Base-by-base conservation (phyloP, 2,797 vertebrate genomes). In the Phataginus tricuspis region DNA sequence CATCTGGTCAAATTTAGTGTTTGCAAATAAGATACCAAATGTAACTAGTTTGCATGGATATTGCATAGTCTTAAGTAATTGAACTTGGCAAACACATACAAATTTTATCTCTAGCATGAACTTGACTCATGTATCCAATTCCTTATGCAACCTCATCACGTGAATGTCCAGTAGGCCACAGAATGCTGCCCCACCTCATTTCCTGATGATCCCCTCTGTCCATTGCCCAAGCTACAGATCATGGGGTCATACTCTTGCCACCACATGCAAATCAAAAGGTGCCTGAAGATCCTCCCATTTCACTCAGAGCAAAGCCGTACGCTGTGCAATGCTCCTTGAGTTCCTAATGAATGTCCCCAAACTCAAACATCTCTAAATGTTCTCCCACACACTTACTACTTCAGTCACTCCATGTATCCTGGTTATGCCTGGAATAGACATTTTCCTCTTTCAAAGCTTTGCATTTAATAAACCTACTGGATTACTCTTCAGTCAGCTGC, bases 301-400 rank as follows among this genome's bases (percentile, higher is more conserved):
- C 77, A 31, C 6, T 57, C 19, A 53, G 19, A 66, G 4, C 7
- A 59, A 86, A n/a, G 10, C 18, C 51, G 11, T 25, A 27, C 7
- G 29, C 71, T 6, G 1, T 3, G 8, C 18, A 55, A 5, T 9
- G 18, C 7, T 59, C 18, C 8, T 55, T 10, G 37, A 15, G 25
- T 31, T 82, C 31, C 31, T 63, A 11, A 11, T 0, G 6, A 29
- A 4, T 19, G 23, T 4, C 21, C 34, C 37, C 21, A 21, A 45
- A 4, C 5, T 11, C 1, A 0, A 5, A 1, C 6, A 1, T 2
- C 11, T 77, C 18, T 69, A 9, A 8, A 1, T 34, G 39, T 23
- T 34, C 5, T 25, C 27, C 39, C 3, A 0, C 27, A 23, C 0
- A 7, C 1, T 7, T 4, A 7, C 25, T 51, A 6, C 29, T 49